Conservation (phyloP, 2,113 vertebrate species). For the Dascyllus trimaculatus region DNA sequence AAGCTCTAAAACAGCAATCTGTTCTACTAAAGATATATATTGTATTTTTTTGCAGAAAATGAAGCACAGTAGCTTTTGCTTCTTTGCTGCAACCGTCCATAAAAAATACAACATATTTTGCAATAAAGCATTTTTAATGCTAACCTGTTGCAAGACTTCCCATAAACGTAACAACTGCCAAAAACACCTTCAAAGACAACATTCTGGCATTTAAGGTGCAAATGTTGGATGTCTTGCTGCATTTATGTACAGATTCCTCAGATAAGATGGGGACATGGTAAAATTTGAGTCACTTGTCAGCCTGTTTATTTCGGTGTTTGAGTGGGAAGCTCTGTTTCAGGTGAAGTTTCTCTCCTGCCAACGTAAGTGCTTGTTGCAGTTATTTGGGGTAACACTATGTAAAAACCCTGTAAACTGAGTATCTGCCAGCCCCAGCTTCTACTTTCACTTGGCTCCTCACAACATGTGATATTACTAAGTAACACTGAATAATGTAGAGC, state of each 20-base stretch:
- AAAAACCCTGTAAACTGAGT: conserved; percentile 55
- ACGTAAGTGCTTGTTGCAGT: conserved; percentile 52
- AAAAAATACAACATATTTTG: no score
- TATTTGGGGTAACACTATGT: conserved; percentile 61
- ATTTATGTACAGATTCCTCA: conserved; percentile 8
- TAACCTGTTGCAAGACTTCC: not conserved
- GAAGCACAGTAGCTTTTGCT: no score
- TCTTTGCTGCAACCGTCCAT: no score
- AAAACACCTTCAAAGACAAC: not conserved
- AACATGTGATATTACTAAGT: conserved; percentile 61
- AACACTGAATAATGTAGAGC: conserved; percentile 63
- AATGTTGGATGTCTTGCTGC: not conserved
- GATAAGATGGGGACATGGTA: not conserved
- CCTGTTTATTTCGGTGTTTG: conserved; percentile 31
- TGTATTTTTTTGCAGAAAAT: not conserved
- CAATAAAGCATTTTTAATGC: no score
- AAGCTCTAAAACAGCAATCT: not conserved
- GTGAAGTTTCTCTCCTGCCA: conserved; percentile 45
- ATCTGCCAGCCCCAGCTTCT: conserved; percentile 51
- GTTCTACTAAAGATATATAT: not conserved
- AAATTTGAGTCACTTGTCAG: conserved; percentile 27
- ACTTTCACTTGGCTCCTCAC: conserved; percentile 42
- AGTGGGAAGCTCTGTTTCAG: conserved; percentile 34
- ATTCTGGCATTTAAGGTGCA: conserved; percentile 4
- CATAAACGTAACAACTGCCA: not conserved